These are phyloP conservation scores for Mellilla xanthometata DNA, from an alignment of 2,888 invertebrate species.

Conservation along the genomic window DNA sequence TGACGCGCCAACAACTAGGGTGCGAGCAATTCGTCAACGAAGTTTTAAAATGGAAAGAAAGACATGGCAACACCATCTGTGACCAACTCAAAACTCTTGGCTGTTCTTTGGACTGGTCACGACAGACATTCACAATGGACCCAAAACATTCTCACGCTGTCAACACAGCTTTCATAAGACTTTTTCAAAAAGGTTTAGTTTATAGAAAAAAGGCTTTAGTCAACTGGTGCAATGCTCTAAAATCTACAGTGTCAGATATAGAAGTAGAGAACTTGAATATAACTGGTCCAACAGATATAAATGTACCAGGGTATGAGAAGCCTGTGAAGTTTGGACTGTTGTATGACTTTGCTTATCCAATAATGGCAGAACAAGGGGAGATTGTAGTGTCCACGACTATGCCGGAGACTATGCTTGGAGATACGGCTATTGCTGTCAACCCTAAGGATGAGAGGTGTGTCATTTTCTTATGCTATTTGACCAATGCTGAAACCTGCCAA, in stretches of 20 bases:
- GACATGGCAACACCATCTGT: constrained; percentile 86
- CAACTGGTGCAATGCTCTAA: constrained; percentile 95
- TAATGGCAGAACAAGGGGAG: constrained; percentile 83
- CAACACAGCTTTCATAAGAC: constrained; percentile 90
- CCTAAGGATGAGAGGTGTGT: constrained; percentile 87
- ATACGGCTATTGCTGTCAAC: constrained; percentile 96
- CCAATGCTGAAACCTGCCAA: too few relatives aligned
- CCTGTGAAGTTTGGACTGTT: constrained; percentile 92
- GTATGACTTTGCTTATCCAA: constrained; percentile 88
- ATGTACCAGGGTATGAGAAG: constrained; percentile 88
- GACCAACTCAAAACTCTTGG: constrained; percentile 89
- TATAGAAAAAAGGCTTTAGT: constrained; percentile 90
- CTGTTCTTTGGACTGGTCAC: constrained; percentile 93
- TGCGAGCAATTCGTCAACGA: constrained; percentile 89
- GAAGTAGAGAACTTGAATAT: constrained; percentile 90
- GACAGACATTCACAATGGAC: constrained; percentile 95
- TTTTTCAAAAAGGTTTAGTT: constrained; percentile 90
- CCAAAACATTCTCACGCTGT: constrained; percentile 88
- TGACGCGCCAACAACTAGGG: constrained; percentile 87
- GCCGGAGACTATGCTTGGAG: constrained; percentile 97
- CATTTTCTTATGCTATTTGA: too few relatives aligned
- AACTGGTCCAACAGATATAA: constrained; percentile 84
- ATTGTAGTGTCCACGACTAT: constrained; percentile 94
- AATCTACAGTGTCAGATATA: constrained; percentile 97
- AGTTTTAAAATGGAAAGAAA: constrained; percentile 93